Percentiles rank a stretch among this genome's conserved stretches.
These are phyloP conservation scores for Magallana nippona DNA, from an alignment of 2,888 invertebrate species.

Conservation along the genomic window DNA sequence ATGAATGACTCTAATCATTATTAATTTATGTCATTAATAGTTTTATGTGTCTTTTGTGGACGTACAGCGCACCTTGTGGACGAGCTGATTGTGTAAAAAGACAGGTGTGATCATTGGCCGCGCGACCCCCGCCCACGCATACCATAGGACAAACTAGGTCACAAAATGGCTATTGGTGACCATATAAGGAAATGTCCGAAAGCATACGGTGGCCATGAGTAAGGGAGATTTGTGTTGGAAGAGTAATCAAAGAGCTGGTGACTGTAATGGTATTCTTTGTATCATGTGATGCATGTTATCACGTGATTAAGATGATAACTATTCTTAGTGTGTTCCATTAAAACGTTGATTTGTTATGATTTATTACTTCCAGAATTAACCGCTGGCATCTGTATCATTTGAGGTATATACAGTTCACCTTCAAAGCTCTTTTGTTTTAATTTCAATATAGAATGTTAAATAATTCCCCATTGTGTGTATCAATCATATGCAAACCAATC, in stretches of 20 bases:
- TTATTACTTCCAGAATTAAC: background rate
- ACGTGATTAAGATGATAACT: too few relatives aligned
- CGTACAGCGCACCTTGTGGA: background rate
- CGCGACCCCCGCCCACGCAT: background rate
- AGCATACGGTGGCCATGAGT: background rate
- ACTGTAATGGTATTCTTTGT: background rate
- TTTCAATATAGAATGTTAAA: too few relatives aligned
- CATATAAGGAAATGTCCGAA: background rate
- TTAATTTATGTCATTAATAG: background rate
- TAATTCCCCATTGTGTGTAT: too few relatives aligned
- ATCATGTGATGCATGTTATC: background rate
- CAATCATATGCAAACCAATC: too few relatives aligned
- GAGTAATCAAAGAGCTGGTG: background rate
- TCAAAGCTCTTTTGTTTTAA: background rate
- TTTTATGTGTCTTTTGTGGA: constrained; percentile 13
- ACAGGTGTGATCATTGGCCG: background rate
- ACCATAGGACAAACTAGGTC: background rate
- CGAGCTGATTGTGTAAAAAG: constrained; percentile 1
- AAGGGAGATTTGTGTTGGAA: too few relatives aligned
- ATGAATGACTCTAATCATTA: background rate
- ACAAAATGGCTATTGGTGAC: background rate
- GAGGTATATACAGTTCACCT: background rate
- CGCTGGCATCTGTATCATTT: background rate
- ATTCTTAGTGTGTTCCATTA: too few relatives aligned
- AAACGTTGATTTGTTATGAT: too few relatives aligned